A percentile compares a stretch with the other conserved stretches of the same genome.
phyloP scores from a whole-genome alignment of 1,140 invertebrate genomes.

The Aphelenchoides besseyi region DNA sequence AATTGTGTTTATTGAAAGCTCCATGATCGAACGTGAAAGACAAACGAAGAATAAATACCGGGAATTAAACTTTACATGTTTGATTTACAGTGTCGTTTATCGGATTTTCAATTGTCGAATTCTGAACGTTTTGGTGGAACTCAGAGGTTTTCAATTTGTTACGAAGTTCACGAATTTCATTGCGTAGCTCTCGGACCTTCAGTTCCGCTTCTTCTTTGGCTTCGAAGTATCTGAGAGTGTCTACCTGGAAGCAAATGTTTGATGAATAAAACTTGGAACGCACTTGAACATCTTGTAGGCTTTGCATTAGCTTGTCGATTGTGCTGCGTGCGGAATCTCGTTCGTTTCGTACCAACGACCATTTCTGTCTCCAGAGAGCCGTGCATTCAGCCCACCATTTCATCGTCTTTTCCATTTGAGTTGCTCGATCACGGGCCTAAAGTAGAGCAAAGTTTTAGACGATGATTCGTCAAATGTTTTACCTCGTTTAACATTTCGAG shows the following conservation, averaged over 20 bases:
- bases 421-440: constrained; percentile 78
- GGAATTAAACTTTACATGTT: no score
- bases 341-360: constrained; percentile 85
- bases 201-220: constrained; percentile 19
- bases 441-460: not conserved
- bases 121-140: no score
- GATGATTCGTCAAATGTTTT: not conserved
- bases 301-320: constrained; percentile 73
- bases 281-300: constrained; percentile 34
- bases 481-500: constrained; percentile 23
- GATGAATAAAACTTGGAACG: constrained; percentile 3
- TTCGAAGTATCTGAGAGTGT: constrained; percentile 22
- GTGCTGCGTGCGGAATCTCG: constrained; percentile 82
- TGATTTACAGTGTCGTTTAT: no score
- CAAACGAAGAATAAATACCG: no score
- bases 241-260: constrained; percentile 3
- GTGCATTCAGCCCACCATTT: constrained; percentile 93
- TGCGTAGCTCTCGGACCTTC: not conserved
- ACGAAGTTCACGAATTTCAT: constrained; percentile 1
- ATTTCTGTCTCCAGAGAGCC: constrained; percentile 86
- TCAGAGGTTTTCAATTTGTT: not conserved
- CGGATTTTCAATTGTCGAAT: no score
- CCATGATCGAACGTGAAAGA: no score
- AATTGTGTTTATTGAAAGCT: no score
- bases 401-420: constrained; percentile 98